phyloP scores from a whole-genome alignment of 2,113 vertebrate species.

The Oncorhynchus nerka region DNA sequence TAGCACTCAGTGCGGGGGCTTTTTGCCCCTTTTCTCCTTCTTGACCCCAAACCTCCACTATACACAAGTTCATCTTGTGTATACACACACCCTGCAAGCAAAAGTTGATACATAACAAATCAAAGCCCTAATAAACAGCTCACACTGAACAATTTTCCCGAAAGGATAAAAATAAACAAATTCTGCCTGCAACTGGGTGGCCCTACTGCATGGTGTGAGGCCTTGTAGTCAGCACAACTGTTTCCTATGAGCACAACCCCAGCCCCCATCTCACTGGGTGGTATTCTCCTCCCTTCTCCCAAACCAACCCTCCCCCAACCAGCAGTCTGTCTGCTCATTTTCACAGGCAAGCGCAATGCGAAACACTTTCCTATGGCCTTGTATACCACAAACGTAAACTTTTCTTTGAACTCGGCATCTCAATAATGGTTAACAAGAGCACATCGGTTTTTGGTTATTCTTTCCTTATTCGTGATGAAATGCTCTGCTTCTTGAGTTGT shows the following conservation, averaged over 20 bases:
- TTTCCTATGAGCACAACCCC: conserved; percentile 75
- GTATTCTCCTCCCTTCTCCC: conserved; percentile 61
- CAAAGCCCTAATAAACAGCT: conserved; percentile 79
- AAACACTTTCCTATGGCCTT: conserved; percentile 36
- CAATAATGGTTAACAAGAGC: background rate
- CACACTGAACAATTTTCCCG: conserved; percentile 63
- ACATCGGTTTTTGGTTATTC: background rate
- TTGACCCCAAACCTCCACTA: conserved; percentile 53
- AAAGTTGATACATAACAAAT: conserved; percentile 75
- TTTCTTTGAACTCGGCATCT: conserved; percentile 16
- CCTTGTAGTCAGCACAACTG: conserved; percentile 75
- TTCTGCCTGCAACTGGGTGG: conserved; percentile 76
- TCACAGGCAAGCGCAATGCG: conserved; percentile 32
- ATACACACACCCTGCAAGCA: conserved; percentile 62
- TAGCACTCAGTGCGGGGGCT: conserved; percentile 56
- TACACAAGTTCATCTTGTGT: conserved; percentile 65
- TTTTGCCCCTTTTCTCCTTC: conserved; percentile 32
- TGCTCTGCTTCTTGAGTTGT: background rate
- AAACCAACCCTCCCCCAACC: conserved; percentile 20
- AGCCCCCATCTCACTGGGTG: conserved; percentile 73
- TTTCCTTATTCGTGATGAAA: background rate
- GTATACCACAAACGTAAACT: conserved; percentile 2
- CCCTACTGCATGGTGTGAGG: conserved; percentile 77
- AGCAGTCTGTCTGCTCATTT: conserved; percentile 39
- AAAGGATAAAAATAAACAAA: conserved; percentile 81